Conservation (phyloP, 2,888 invertebrate genomes). For the Sarcophaga rosellei region DNA sequence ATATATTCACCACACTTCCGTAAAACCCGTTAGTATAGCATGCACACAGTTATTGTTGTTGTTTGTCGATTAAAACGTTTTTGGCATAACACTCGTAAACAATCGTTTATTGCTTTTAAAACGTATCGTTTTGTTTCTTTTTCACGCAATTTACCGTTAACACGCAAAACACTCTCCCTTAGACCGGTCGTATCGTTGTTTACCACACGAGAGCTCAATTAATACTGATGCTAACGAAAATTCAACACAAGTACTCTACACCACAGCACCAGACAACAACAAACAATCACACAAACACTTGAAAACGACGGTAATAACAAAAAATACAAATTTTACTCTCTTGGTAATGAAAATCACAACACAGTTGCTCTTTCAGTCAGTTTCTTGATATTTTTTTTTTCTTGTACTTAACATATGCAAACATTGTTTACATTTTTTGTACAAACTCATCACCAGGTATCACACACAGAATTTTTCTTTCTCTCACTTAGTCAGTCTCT, state of each 20-base stretch:
- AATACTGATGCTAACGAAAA: slow-evolving; percentile 62
- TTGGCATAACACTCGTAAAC: slow-evolving; percentile 33
- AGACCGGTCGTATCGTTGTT: slow-evolving; percentile 48
- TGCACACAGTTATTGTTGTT: background rate
- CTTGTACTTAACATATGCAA: too few relatives aligned
- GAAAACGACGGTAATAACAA: background rate
- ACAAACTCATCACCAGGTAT: slow-evolving; percentile 29
- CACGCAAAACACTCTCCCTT: slow-evolving; percentile 27
- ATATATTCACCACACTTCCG: slow-evolving; percentile 62
- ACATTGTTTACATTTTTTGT: slow-evolving; percentile 34
- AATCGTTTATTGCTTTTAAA: slow-evolving; percentile 33
- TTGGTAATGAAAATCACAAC: background rate
- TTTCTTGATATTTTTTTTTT: too few relatives aligned
- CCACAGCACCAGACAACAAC: background rate
- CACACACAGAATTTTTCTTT: too few relatives aligned
- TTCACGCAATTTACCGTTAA: slow-evolving; percentile 37
- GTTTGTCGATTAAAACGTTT: background rate
- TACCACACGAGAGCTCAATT: slow-evolving; percentile 61
- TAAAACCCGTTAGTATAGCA: slow-evolving; percentile 40
- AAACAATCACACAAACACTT: background rate
- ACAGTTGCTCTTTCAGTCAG: background rate
- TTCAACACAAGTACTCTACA: slow-evolving; percentile 43
- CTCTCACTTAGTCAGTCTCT: too few relatives aligned
- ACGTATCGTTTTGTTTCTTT: slow-evolving; percentile 1
- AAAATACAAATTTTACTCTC: background rate